Evolutionary conservation across 1,140 invertebrate genomes (phyloP), one percentile per base, ranked within the genome.

Genomic region (Gryllus bimaculatus): DNA sequence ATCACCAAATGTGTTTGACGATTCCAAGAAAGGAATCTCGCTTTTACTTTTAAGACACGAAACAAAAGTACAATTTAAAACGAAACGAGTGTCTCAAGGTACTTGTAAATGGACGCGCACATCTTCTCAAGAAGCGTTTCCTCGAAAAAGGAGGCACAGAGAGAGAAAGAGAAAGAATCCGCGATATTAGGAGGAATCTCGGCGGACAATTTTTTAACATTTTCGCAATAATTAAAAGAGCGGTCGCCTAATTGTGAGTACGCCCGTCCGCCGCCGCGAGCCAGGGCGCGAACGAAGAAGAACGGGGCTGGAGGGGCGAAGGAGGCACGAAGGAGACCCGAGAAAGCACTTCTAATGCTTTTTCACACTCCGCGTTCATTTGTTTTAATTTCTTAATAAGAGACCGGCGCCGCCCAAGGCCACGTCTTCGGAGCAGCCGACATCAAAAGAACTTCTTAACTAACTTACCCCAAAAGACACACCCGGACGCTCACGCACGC

Each of bases 381-480:
- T 66, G 54, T 66, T 66, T 66, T 66, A 66, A 66, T 66, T 66
- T 66, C 54, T 66, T 66, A 66, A 66, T 66, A 66, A 66, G 54
- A 66, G 54, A 66, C 49, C 54, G 54, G 10, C 54, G 10, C 54
- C 54, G 54, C 54, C 54, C 54, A 18, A 10, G 10, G 54, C 54
- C 54, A 18, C 54, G 54, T 66, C 54, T 66, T 66, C 54, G 54
- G 54, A 66, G 54, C 54, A 13, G 54, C 54, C 18, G 18, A 66
- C 54, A 66, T 66, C 54, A 66, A 66, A 66, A 66, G 54, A 66
- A 66, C 54, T 66, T 66, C 54, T 66, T 66, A 66, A 66, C 54
- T 66, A 66, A 66, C 54, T 66, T 18, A 66, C 10, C 3, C 54
- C 10, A 66, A 66, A 66, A 66, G 54, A 66, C 54, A 18, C 54